These are phyloP conservation scores for Scylla paramamosain DNA, from an alignment of 1,140 invertebrate species.

Conservation along the genomic window DNA sequence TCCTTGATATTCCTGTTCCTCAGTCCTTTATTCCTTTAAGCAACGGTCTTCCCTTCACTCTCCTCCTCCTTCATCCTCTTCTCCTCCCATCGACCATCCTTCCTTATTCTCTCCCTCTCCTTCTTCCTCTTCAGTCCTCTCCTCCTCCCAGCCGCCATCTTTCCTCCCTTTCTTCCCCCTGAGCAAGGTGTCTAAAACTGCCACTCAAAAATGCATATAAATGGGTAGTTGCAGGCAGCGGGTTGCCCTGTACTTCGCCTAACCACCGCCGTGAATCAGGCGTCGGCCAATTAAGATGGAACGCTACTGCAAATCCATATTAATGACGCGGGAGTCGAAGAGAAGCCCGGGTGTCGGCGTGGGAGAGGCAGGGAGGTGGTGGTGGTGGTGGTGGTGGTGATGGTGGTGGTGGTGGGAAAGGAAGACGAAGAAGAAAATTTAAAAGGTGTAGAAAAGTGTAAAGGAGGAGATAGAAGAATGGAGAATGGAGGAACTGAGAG, in stretches of 20 bases:
- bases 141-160: not conserved
- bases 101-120: not conserved
- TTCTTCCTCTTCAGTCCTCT: not conserved
- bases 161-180: not conserved
- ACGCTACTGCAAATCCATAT: constrained; percentile 60
- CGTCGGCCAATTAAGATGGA: constrained; percentile 54
- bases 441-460: too few species aligned
- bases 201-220: constrained; percentile 51
- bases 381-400: not conserved
- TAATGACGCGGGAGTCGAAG: constrained; percentile 33
- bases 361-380: not conserved
- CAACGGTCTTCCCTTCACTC: not conserved
- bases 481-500: not conserved
- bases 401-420: not conserved
- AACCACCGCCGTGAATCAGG: constrained; percentile 48
- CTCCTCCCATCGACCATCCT: not conserved
- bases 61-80: not conserved
- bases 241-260: not conserved
- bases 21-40: not conserved
- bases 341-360: not conserved
- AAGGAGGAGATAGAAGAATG: not conserved
- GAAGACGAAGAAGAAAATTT: too few species aligned
- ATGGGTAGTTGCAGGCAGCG: constrained; percentile 4
- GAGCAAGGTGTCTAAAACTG: constrained; percentile 42
- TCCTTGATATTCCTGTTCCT: not conserved